Conservation (phyloP, 2,797 vertebrate species). For the Rhabdophis nuchalis region DNA sequence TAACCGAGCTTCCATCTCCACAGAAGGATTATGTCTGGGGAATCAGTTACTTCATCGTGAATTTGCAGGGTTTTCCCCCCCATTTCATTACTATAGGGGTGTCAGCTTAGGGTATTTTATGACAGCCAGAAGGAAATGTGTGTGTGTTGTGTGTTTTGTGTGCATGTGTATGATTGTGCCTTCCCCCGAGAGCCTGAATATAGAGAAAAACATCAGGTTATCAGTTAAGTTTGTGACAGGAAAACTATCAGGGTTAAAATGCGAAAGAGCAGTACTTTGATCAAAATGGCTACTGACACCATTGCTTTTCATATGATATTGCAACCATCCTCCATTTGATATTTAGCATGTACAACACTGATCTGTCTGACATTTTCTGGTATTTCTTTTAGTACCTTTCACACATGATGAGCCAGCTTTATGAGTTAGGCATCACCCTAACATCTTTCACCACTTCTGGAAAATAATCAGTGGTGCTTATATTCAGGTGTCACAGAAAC, state of each 20-base stretch:
- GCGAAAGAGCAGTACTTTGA: slow-evolving; percentile 10
- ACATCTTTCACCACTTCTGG: neutral
- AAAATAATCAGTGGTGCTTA: neutral
- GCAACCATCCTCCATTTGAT: slow-evolving; percentile 1
- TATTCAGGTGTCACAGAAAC: neutral
- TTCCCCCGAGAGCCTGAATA: slow-evolving; percentile 16
- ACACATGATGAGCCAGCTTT: slow-evolving; percentile 5
- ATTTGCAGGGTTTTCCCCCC: neutral
- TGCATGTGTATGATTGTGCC: slow-evolving; percentile 7
- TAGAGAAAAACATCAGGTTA: slow-evolving; percentile 30
- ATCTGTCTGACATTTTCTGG: slow-evolving; percentile 21
- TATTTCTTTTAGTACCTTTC: slow-evolving; percentile 15
- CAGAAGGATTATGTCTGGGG: slow-evolving; percentile 15
- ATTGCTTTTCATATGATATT: slow-evolving; percentile 41
- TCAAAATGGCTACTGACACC: slow-evolving; percentile 43
- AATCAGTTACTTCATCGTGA: slow-evolving; percentile 34
- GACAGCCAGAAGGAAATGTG: slow-evolving; percentile 25
- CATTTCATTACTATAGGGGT: neutral
- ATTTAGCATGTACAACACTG: slow-evolving; percentile 25
- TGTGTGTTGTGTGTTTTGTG: neutral
- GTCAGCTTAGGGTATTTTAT: slow-evolving; percentile 13
- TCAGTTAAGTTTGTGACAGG: slow-evolving; percentile 25
- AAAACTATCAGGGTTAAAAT: slow-evolving; percentile 29
- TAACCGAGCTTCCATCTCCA: slow-evolving; percentile 22
- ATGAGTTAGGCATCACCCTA: neutral